A percentile compares a stretch with the other conserved stretches of the same genome.
Evolutionary conservation across 2,888 invertebrate species (phyloP).

Genomic region (Laspeyria flexula): DNA sequence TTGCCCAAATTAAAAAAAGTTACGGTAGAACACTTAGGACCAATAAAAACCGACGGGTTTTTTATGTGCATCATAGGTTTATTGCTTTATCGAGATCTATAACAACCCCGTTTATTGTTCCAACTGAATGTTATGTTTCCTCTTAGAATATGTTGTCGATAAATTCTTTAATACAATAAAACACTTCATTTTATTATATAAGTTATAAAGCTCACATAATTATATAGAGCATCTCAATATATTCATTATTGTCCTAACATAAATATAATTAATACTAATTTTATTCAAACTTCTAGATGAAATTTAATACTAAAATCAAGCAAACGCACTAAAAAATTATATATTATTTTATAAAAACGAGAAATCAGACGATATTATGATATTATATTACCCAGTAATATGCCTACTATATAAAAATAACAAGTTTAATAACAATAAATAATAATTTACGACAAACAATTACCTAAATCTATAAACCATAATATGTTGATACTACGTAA

Average conservation of each 20-base stretch:
- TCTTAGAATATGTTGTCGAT: conserved; percentile 4
- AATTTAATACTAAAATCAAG: too few species aligned
- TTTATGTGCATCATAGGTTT: conserved; percentile 25
- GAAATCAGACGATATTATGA: too few species aligned
- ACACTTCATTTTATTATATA: not conserved
- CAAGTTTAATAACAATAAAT: not conserved
- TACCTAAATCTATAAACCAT: too few species aligned
- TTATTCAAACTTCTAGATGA: too few species aligned
- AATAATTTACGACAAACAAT: not conserved
- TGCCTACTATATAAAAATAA: not conserved
- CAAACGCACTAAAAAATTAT: too few species aligned
- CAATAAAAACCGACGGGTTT: conserved; percentile 34
- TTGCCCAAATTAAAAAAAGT: conserved; percentile 39
- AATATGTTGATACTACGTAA: conserved; percentile 15
- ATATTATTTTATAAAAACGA: too few species aligned
- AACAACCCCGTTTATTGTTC: conserved; percentile 7
- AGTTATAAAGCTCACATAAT: too few species aligned
- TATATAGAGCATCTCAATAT: too few species aligned
- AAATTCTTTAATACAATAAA: not conserved
- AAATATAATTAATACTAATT: too few species aligned
- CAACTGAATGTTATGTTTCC: conserved; percentile 6
- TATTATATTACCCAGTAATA: not conserved
- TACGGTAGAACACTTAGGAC: conserved; percentile 38
- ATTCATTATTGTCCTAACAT: too few species aligned
- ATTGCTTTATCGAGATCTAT: conserved; percentile 30